phyloP scores from a whole-genome alignment of 2,888 invertebrate species.

The Drosophila testacea region DNA sequence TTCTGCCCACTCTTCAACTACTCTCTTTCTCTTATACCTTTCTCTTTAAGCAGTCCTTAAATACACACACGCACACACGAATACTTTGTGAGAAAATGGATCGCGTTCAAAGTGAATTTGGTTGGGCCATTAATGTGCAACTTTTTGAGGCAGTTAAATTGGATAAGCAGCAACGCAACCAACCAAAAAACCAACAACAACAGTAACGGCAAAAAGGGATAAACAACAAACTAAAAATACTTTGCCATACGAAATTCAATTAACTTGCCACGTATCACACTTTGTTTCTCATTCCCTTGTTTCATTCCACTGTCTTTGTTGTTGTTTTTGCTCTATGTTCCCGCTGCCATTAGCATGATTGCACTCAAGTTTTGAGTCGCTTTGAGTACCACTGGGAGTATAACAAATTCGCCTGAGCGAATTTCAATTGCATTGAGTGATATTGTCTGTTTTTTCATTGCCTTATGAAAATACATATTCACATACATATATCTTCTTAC shows the following conservation, averaged over 20 bases:
- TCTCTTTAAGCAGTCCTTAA: neutral
- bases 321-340: neutral
- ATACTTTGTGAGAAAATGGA: neutral
- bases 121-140: conserved; percentile 58
- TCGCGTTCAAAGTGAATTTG: conserved; percentile 53
- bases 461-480: too few relatives aligned
- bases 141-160: conserved; percentile 56
- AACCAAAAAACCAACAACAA: conserved; percentile 7
- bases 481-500: too few relatives aligned
- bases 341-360: neutral
- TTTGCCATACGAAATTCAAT: conserved; percentile 62
- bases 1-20: neutral
- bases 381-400: neutral
- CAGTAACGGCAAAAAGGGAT: conserved; percentile 6
- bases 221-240: conserved; percentile 12
- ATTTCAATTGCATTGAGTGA: neutral
- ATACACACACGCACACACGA: neutral
- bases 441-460: too few relatives aligned
- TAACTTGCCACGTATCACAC: conserved; percentile 51
- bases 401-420: neutral
- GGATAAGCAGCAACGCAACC: conserved; percentile 28
- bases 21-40: neutral
- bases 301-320: conserved; percentile 4
- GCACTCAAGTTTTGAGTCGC: neutral
- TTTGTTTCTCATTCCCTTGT: neutral